Percentiles rank a stretch among this genome's conserved stretches.
These are phyloP conservation scores for Nothoprocta pentlandii DNA, from an alignment of 2,113 vertebrate genomes.

Conservation along the genomic window DNA sequence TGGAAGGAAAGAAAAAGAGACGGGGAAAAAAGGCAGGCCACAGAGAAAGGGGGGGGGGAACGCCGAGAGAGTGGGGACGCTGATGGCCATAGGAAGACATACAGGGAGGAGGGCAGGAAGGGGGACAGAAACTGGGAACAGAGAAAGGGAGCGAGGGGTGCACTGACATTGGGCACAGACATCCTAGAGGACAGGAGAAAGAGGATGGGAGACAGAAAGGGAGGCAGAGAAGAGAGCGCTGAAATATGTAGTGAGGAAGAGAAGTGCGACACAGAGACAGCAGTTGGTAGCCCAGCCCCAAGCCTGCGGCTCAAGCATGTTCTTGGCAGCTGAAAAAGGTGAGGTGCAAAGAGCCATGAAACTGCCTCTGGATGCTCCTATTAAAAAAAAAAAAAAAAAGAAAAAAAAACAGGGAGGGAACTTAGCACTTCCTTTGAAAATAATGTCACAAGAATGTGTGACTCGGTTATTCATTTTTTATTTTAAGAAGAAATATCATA, in stretches of 20 bases:
- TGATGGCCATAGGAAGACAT: neutral
- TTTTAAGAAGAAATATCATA: neutral
- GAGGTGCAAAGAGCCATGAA: neutral
- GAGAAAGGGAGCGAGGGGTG: neutral
- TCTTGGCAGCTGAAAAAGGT: neutral
- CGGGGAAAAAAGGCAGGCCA: neutral
- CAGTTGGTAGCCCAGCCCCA: neutral
- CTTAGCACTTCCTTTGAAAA: neutral
- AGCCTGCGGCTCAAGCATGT: neutral
- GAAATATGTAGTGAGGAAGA: neutral
- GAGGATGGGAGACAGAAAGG: neutral
- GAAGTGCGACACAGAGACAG: neutral
- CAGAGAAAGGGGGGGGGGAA: fast-evolving
- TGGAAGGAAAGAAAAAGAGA: neutral
- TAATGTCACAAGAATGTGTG: fast-evolving
- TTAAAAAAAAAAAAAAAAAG: neutral
- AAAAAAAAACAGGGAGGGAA: neutral
- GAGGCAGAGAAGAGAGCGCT: neutral
- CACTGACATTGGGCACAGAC: neutral
- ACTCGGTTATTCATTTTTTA: neutral
- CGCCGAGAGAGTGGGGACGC: neutral
- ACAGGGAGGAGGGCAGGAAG: neutral
- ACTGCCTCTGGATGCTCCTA: neutral
- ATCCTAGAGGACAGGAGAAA: neutral
- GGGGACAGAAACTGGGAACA: neutral